These are phyloP conservation scores for Meandrina meandrites DNA, from an alignment of 92 coral and sea anemone genomes.

Conservation along the genomic window DNA sequence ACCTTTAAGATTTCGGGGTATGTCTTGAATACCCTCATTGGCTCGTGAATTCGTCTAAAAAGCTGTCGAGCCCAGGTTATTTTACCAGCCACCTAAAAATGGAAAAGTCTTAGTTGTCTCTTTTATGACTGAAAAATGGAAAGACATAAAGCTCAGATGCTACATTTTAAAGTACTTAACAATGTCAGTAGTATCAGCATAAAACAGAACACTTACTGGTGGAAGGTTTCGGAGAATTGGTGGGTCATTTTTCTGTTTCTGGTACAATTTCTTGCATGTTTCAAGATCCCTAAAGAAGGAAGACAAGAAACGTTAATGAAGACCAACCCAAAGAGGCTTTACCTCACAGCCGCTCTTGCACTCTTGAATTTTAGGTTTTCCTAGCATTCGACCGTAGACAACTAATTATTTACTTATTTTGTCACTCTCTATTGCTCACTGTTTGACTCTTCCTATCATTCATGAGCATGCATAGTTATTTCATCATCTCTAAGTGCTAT, in stretches of 20 bases:
- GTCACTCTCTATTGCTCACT: not conserved
- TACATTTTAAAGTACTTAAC: not conserved
- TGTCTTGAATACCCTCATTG: slow-evolving; percentile 83
- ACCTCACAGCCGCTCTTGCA: not conserved
- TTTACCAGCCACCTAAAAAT: slow-evolving; percentile 91
- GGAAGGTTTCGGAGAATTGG: slow-evolving; percentile 96
- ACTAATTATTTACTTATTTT: too few species aligned
- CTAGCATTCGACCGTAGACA: not conserved
- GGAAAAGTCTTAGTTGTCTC: not conserved
- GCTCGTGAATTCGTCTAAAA: slow-evolving; percentile 96
- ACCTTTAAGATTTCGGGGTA: slow-evolving; percentile 93
- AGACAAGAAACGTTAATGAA: not conserved
- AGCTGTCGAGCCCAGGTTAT: slow-evolving; percentile 98
- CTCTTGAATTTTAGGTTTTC: too few species aligned
- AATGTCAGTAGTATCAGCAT: not conserved
- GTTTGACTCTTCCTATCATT: not conserved
- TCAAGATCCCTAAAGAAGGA: slow-evolving; percentile 80
- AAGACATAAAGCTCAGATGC: not conserved
- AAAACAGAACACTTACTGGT: slow-evolving; percentile 70
- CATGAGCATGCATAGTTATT: not conserved
- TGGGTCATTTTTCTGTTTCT: slow-evolving; percentile 96
- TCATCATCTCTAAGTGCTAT: not conserved
- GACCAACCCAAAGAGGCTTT: not conserved
- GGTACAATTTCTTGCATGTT: slow-evolving; percentile 91
- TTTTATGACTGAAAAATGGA: not conserved